Base-by-base conservation (phyloP, 2,888 invertebrate species). In the Ceriagrion tenellum region DNA sequence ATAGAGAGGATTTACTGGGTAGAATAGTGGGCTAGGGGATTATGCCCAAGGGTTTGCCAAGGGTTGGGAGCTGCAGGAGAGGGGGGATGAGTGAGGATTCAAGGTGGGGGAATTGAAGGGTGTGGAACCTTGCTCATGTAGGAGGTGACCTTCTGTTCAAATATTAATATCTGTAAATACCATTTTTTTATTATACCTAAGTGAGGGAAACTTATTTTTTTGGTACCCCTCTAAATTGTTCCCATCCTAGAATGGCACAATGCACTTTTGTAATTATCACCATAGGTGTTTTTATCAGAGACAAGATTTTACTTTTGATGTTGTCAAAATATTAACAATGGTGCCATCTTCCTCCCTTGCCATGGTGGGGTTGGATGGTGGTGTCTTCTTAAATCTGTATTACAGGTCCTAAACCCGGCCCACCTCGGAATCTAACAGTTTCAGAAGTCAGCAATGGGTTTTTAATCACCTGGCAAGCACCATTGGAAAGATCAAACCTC, bases 391-490 rank as follows among this genome's bases (percentile, higher is more conserved):
- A 26, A 20, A 81, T 90, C 90, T 40, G 47, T 95, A 91, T 96
- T 96, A 63, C 96, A 99, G 99, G 99, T 97, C 99, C 99, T 95
- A 98, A 98, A 97, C 99, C 99, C 95, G 98, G 99, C 96, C 98
- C 98, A 95, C 99, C 99, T 59, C 98, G 98, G 96, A 99, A 99
- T 97, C 97, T 99, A 96, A 98, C 99, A 95, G 98, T 99, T 96
- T 98, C 98, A 95, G 99, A 99, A 97, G 98, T 99, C 96, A 98
- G 98, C 97, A 99, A 99, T 97, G 99, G 99, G 96, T 99, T 99
- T 97, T 98, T 98, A 96, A 98, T 99, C 97, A 98, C 98, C 96
- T 99, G 99, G 99, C 98, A 98, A 97, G 98, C 98, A 96, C 99
- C 99, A 56, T 96, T 98, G 96, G 99, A 99, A 97, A 98, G 98